Percentiles rank a stretch among this genome's conserved stretches.
phyloP scores from a whole-genome alignment of 2,888 invertebrate species.

The Mythimna lalbum region DNA sequence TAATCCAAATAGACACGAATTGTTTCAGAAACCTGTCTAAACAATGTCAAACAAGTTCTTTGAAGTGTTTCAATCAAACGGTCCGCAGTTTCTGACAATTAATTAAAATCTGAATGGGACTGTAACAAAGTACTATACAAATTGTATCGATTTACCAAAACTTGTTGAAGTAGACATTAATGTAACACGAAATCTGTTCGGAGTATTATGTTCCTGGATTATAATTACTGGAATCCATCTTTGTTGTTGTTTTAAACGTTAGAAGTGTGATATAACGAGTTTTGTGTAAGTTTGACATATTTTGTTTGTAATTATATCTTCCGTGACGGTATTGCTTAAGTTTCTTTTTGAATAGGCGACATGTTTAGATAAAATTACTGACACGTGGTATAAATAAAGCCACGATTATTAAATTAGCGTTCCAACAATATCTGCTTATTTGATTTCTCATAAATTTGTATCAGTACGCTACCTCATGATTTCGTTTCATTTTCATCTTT shows the following conservation, averaged over 20 bases:
- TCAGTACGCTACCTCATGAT: neutral
- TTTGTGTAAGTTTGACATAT: constrained; percentile 35
- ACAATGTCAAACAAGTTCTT: constrained; percentile 83
- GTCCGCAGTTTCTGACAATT: constrained; percentile 81
- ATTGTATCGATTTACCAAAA: constrained; percentile 76
- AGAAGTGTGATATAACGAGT: constrained; percentile 22
- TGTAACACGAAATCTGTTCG: constrained; percentile 59
- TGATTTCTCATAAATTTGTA: too few relatives aligned
- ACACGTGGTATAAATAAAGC: neutral
- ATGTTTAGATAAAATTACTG: neutral
- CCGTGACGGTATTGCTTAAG: constrained; percentile 11
- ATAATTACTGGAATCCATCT: constrained; percentile 39
- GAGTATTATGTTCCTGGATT: constrained; percentile 52
- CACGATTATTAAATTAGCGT: constrained; percentile 1
- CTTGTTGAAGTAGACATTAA: constrained; percentile 61
- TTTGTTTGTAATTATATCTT: constrained; percentile 33
- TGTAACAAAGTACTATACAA: constrained; percentile 75
- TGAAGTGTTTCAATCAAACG: constrained; percentile 83
- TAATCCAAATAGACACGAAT: constrained; percentile 73
- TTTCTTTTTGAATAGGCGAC: constrained; percentile 12
- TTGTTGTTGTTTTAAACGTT: constrained; percentile 44
- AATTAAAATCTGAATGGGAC: constrained; percentile 82
- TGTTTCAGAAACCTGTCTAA: constrained; percentile 79
- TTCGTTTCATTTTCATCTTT: neutral
- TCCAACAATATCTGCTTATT: neutral